A percentile compares a stretch with the other conserved stretches of the same genome.
phyloP scores from a whole-genome alignment of 2,113 vertebrate genomes.

The Jaculus jaculus region DNA sequence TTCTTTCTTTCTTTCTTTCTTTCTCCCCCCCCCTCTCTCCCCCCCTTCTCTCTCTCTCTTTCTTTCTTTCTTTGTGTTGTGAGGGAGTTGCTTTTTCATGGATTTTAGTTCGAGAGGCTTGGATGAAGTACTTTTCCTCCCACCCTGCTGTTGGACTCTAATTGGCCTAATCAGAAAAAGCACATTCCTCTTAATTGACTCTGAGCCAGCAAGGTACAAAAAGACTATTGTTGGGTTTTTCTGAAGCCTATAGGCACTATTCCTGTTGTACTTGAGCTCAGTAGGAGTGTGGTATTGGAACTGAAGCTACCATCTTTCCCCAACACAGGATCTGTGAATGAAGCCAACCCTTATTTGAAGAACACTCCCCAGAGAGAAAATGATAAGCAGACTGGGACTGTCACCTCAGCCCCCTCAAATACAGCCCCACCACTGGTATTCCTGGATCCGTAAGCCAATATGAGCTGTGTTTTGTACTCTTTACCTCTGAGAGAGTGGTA shows the following conservation, averaged over 20 bases:
- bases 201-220: background rate
- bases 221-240: background rate
- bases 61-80: background rate
- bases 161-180: background rate
- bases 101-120: background rate
- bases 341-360: rapidly evolving
- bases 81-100: background rate
- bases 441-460: background rate
- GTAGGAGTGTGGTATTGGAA: background rate
- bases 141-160: background rate
- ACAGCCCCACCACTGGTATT: too few species aligned
- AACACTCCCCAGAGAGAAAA: too few species aligned
- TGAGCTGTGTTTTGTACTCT: background rate
- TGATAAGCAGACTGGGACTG: background rate
- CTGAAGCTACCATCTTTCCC: background rate
- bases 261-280: background rate
- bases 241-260: background rate
- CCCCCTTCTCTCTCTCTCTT: too few species aligned
- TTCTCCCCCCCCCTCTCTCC: too few species aligned
- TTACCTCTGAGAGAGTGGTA: background rate
- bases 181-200: background rate
- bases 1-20: too few species aligned
- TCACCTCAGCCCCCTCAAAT: background rate
- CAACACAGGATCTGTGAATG: rapidly evolving
- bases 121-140: background rate